Evolutionary conservation across 1,140 invertebrate species (phyloP).

Genomic region (Oryctes rhinoceros): DNA sequence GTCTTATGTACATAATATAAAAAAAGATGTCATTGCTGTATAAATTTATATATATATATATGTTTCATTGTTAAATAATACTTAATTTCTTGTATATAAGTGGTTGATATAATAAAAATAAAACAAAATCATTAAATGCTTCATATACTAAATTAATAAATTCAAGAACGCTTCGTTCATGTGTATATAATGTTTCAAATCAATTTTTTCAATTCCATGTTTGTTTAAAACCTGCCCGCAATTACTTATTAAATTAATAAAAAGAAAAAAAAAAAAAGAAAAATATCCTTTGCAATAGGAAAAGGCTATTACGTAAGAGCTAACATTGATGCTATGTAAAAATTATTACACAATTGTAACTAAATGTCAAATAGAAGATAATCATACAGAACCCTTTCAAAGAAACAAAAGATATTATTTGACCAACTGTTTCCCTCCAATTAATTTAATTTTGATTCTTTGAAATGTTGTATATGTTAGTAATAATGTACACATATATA

Average conservation of each 20-base stretch:
- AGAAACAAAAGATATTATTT: not conserved
- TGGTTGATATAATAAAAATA: no score
- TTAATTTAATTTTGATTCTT: not conserved
- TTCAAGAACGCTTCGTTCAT: no score
- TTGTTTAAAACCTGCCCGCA: conserved; percentile 24
- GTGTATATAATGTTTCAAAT: not conserved
- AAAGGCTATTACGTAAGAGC: conserved; percentile 3
- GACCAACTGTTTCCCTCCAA: not conserved
- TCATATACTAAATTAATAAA: no score
- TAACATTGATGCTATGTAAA: conserved; percentile 33
- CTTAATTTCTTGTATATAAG: no score
- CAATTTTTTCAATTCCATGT: not conserved
- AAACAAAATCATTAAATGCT: no score
- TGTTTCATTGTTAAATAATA: no score
- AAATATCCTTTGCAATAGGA: not conserved
- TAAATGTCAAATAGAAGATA: conserved; percentile 23
- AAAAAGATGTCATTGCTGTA: no score
- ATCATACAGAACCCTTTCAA: conserved; percentile 7
- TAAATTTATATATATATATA: no score
- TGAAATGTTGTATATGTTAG: conserved; percentile 22
- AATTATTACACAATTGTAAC: conserved; percentile 29
- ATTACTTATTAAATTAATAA: conserved; percentile 19
- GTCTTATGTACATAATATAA: not conserved
- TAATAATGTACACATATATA: conserved; percentile 18
- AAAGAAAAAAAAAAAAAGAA: not conserved